Base-by-base conservation (phyloP, 2,113 vertebrate genomes). In the Sebastes schlegelii region DNA sequence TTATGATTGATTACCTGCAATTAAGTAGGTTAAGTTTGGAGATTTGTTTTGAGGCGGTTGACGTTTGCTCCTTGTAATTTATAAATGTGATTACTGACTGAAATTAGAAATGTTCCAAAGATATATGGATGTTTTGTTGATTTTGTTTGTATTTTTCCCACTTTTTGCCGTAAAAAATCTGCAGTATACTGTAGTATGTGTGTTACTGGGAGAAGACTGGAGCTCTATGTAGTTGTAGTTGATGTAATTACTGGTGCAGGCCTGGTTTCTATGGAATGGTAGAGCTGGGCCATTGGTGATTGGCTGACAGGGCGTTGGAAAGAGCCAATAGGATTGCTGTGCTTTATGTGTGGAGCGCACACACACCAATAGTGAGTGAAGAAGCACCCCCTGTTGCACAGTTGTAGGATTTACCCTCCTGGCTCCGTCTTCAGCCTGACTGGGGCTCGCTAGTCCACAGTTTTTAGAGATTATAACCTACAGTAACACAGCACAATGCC, bases 241-340 rank as follows among this genome's bases (percentile, higher is more conserved):
- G 82, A 82, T 90, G 77, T 63, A 80, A 80, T 86, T 87, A 88
- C 84, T 93, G 87, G 85, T 88, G 83, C 90, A 86, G 89, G 78
- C 82, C 86, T 84, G 81, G 93, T 94, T 93, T 94, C 93, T 82
- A 94, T 93, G 93, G 90, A 80, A 90, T 82, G 88, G 74, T 70
- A 64, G 89, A 84, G 76, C 85, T 90, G 46, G 70, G 82, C 17
- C 17, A 63, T 34, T 66, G 17, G 5, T 9, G 86, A 94, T 94
- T 94, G 92, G 93, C 78, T 89, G 75, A 78, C 70, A 19, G 77
- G 12, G 78, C 8, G 4, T 61, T 40, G 89, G 83, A 74, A 72
- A 76, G 67, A 89, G 84, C 94, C 94, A 95, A 94, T 95, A 46
- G 91, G 70, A 76, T 43, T 8, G 7, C 65, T 2, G 0, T 21